Conservation (phyloP, 92 coral and sea anemone species). For the Palythoa heliodiscus region DNA sequence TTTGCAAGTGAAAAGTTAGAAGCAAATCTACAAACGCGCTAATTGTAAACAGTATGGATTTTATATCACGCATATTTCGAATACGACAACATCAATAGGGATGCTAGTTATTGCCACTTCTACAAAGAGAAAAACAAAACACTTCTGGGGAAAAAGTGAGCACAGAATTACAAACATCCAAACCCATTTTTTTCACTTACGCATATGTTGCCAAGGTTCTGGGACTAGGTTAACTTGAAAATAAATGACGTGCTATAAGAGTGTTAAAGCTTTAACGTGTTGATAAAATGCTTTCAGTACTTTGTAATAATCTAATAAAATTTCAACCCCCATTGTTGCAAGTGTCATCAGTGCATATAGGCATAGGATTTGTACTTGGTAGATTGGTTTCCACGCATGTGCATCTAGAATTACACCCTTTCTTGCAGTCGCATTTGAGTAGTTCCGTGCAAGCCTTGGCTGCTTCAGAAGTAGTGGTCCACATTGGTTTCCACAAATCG, state of each 20-base stretch:
- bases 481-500: too few species aligned
- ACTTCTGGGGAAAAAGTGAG: neutral
- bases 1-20: too few species aligned
- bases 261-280: neutral
- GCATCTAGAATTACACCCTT: neutral
- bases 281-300: neutral
- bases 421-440: neutral
- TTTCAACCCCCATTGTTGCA: neutral
- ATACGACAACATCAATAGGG: neutral
- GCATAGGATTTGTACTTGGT: neutral
- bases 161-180: neutral
- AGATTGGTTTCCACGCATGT: neutral
- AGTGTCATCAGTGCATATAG: neutral
- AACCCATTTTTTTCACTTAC: neutral
- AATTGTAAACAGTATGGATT: neutral
- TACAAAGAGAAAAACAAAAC: neutral
- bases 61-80: neutral
- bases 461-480: neutral
- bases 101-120: neutral
- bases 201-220: neutral
- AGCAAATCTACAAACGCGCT: too few species aligned
- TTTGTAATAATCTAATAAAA: neutral
- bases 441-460: neutral
- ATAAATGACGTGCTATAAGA: neutral
- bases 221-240: neutral